Evolutionary conservation across 2,888 invertebrate genomes (phyloP), one percentile per base, ranked within the genome.

Genomic region (Neocrepidodera transversa): DNA sequence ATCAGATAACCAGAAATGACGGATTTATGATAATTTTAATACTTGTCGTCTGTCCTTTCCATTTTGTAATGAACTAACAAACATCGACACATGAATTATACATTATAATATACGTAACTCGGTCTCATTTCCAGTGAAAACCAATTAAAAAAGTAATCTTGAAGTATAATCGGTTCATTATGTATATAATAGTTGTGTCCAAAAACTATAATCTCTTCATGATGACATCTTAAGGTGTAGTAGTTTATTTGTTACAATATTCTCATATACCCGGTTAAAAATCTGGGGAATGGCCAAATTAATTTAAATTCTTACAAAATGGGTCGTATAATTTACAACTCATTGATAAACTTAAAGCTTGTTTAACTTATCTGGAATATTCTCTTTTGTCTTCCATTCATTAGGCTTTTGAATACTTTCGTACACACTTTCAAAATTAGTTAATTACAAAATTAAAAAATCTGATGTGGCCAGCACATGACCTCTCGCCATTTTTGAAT

Each of bases 1-100:
- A 65, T 65, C 65, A 57, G 65, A 65, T 65, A 65, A 63, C 52
- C 26, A 18, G 28, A 43, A 53, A 54, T 53, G 55, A 52, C 42
- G 57, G 61, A 51, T 61, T 62, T 64, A 64, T 60, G 54, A 56
- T 64, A 62, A 64, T 64, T 60, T 59, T 56, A 56, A 62, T 57
- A 45, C 54, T 49, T 58, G 50, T 53, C 32, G 48, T 26, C 23
- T 60, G 60, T 54, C 52, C 58, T 58, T 58, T 52, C 52, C 16
- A 53, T 48, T 58, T 47, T 35, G 58, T 58, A 58, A 58, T 58
- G 58, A 58, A 53, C 51, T 40, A 48, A 53, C 52, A 53, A 42
- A 58, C 36, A 57, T 36, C 42, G 17, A 20, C 13, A 45, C 40
- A 45, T 28, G 43, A 42, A 42, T 49, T 49, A 43, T 50, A 40